A percentile compares a stretch with the other conserved stretches of the same genome.
Conservation (phyloP, 1,140 invertebrate species). For the Neotoxoptera formosana region DNA sequence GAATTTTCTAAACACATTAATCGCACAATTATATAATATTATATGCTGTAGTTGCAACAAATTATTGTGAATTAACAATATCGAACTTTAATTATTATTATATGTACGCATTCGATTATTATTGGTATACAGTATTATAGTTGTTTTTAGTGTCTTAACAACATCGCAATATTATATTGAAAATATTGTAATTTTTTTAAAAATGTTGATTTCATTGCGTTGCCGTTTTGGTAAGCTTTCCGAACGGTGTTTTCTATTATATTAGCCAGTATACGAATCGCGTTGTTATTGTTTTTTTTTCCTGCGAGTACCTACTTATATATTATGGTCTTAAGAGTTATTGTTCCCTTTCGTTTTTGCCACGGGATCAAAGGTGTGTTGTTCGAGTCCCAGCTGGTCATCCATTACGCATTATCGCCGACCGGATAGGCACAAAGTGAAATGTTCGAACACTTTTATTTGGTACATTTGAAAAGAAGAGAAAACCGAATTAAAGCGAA, state of each 20-base stretch:
- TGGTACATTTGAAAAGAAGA: slow-evolving; percentile 27
- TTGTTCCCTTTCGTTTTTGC: background rate
- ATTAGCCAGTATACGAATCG: background rate
- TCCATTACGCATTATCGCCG: too few relatives aligned
- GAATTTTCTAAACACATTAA: background rate
- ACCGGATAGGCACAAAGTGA: background rate
- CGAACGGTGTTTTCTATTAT: background rate
- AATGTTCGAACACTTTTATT: slow-evolving; percentile 7
- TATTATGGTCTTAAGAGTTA: background rate
- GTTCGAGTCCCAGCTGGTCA: background rate
- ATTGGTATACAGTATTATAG: background rate
- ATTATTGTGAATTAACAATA: background rate
- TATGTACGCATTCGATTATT: background rate
- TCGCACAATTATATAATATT: too few relatives aligned
- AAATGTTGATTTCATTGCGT: background rate
- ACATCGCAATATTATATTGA: background rate
- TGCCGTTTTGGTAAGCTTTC: background rate
- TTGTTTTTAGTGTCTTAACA: background rate
- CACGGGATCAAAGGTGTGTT: background rate
- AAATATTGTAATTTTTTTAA: background rate
- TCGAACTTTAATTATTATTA: background rate
- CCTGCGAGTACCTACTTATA: background rate
- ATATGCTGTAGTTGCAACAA: background rate
- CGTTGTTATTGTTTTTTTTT: background rate
- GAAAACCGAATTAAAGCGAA: slow-evolving; percentile 13